A percentile compares a stretch with the other conserved stretches of the same genome.
Evolutionary conservation across 1,140 invertebrate species (phyloP).

Genomic region (Mycetomoellerius zeteki): DNA sequence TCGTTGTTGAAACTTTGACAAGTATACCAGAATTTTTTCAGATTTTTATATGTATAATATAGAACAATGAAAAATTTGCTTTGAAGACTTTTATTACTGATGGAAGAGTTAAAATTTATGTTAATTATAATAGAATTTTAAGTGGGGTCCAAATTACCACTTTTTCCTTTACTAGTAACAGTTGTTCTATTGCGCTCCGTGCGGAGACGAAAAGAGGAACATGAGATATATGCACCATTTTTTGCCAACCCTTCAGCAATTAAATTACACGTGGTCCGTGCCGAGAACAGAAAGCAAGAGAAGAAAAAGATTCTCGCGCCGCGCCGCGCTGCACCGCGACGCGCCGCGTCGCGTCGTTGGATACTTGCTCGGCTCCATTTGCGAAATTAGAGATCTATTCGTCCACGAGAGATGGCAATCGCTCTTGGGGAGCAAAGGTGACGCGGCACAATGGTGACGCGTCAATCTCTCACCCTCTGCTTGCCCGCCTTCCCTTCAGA

Average conservation of each 20-base stretch:
- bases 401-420: constrained; percentile 65
- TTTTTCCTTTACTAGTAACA: background rate
- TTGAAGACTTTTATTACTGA: too few species aligned
- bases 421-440: constrained; percentile 66
- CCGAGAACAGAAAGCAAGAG: constrained; percentile 20
- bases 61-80: too few species aligned
- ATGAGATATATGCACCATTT: background rate
- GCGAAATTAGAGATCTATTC: constrained; percentile 78
- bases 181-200: background rate
- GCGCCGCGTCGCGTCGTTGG: constrained; percentile 8
- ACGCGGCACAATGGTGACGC: constrained; percentile 65
- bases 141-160: too few species aligned
- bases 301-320: constrained; percentile 40
- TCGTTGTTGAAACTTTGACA: too few species aligned
- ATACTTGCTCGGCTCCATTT: constrained; percentile 75
- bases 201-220: background rate
- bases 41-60: too few species aligned
- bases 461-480: constrained; percentile 55
- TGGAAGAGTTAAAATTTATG: too few species aligned
- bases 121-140: too few species aligned
- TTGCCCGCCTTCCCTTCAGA: background rate
- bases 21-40: too few species aligned
- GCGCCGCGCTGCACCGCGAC: background rate
- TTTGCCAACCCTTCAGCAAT: constrained; percentile 54
- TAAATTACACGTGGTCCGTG: constrained; percentile 62